Evolutionary conservation across 1,140 invertebrate species (phyloP).

Genomic region (Panagrolaimus sp.): DNA sequence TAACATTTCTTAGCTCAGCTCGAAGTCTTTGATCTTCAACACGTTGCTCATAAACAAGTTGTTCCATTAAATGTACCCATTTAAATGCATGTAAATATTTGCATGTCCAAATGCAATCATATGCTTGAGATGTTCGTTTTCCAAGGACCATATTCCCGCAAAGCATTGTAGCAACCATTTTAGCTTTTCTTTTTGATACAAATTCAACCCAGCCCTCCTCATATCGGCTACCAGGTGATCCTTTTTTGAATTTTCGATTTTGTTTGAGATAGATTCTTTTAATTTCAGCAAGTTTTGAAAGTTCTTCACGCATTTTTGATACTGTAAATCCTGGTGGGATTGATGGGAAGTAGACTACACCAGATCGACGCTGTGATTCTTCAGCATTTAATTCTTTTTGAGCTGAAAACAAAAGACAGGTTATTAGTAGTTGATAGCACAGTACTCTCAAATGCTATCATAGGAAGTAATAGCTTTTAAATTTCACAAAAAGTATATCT

Average conservation of each 20-base stretch:
- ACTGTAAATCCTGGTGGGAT: constrained; percentile 57
- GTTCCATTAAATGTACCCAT: constrained; percentile 86
- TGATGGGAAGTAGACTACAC: constrained; percentile 56
- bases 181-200: constrained; percentile 61
- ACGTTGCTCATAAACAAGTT: constrained; percentile 80
- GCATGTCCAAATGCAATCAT: constrained; percentile 79
- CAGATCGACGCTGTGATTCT: constrained; percentile 17
- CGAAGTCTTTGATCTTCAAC: constrained; percentile 76
- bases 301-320: constrained; percentile 43
- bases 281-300: constrained; percentile 53
- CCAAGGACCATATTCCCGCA: constrained; percentile 83
- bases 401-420: background rate
- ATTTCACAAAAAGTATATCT: no score
- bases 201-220: constrained; percentile 96
- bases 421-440: no score
- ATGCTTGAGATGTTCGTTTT: constrained; percentile 72
- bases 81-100: constrained; percentile 66
- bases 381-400: constrained; percentile 3
- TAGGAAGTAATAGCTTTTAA: no score
- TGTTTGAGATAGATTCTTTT: constrained; percentile 57
- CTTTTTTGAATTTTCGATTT: constrained; percentile 32
- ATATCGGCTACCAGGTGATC: constrained; percentile 64
- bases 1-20: constrained; percentile 71
- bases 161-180: constrained; percentile 69
- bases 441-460: no score